phyloP scores from a whole-genome alignment of 1,140 invertebrate species.

The Plodia interpunctella region DNA sequence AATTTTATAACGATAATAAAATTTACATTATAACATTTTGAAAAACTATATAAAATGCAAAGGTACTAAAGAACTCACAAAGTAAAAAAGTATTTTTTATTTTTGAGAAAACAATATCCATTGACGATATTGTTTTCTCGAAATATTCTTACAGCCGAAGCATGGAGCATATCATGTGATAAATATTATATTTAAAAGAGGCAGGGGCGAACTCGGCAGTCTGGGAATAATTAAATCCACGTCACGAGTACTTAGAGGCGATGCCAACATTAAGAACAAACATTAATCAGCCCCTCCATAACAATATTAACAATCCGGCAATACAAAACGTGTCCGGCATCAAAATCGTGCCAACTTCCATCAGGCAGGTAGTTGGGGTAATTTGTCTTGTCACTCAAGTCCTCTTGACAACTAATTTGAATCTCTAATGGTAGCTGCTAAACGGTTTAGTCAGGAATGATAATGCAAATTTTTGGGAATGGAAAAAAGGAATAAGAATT shows the following conservation, averaged over 20 bases:
- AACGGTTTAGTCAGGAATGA: not conserved
- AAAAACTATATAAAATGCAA: too few species aligned
- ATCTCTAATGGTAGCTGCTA: constrained; percentile 1
- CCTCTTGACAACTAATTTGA: constrained; percentile 4
- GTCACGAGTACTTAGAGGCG: not conserved
- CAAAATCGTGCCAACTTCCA: constrained; percentile 5
- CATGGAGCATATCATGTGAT: too few species aligned
- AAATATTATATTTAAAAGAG: too few species aligned
- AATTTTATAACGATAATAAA: too few species aligned
- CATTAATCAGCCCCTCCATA: constrained; percentile 1
- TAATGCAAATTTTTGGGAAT: constrained; percentile 6
- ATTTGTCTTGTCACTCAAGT: constrained; percentile 7
- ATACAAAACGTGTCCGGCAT: constrained; percentile 6
- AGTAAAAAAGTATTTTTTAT: too few species aligned
- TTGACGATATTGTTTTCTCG: too few species aligned
- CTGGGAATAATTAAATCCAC: not conserved
- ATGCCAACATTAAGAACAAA: constrained; percentile 2
- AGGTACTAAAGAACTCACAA: too few species aligned
- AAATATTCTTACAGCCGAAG: too few species aligned
- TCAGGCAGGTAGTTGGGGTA: constrained; percentile 5
- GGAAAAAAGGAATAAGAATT: not conserved
- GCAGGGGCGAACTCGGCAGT: too few species aligned
- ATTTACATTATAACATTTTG: too few species aligned
- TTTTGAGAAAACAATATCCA: too few species aligned
- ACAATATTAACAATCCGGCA: constrained; percentile 1